A percentile compares a stretch with the other conserved stretches of the same genome.
Conservation (phyloP, 2,888 invertebrate species). For the Chironomus tentans region DNA sequence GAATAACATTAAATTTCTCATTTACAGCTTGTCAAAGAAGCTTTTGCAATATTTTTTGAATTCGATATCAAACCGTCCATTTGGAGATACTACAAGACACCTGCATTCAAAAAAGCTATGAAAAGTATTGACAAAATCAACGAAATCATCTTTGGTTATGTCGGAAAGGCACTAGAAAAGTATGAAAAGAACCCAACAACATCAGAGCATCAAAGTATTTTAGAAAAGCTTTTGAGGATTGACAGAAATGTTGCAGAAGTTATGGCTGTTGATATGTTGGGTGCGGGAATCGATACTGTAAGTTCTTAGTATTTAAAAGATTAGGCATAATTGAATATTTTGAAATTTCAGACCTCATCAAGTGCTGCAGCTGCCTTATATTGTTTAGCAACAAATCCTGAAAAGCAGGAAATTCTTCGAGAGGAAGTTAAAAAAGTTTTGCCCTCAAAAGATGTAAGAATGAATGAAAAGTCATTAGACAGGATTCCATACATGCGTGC, state of each 20-base stretch:
- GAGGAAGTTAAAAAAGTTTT: constrained; percentile 43
- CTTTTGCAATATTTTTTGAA: constrained; percentile 28
- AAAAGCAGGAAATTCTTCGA: constrained; percentile 50
- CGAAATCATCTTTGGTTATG: constrained; percentile 35
- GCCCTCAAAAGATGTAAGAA: constrained; percentile 34
- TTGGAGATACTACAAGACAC: constrained; percentile 36
- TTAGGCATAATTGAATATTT: too few relatives aligned
- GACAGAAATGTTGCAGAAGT: constrained; percentile 53
- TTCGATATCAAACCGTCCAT: constrained; percentile 37
- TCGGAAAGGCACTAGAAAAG: constrained; percentile 36
- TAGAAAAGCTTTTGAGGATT: constrained; percentile 48
- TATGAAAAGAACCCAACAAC: constrained; percentile 31
- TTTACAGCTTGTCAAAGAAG: constrained; percentile 24
- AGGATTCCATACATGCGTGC: constrained; percentile 51
- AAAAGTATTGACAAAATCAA: constrained; percentile 32
- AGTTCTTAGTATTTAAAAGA: too few relatives aligned
- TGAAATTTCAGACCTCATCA: background rate
- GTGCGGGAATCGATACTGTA: constrained; percentile 59
- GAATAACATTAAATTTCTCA: too few relatives aligned
- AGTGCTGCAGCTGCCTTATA: constrained; percentile 42
- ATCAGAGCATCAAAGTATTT: constrained; percentile 40
- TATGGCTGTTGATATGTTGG: constrained; percentile 60
- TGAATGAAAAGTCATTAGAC: constrained; percentile 39
- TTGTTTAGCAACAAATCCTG: constrained; percentile 49
- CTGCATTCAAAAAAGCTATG: constrained; percentile 34